These are phyloP conservation scores for Malthinus seriepunctatus DNA, from an alignment of 2,888 invertebrate genomes.

Conservation along the genomic window DNA sequence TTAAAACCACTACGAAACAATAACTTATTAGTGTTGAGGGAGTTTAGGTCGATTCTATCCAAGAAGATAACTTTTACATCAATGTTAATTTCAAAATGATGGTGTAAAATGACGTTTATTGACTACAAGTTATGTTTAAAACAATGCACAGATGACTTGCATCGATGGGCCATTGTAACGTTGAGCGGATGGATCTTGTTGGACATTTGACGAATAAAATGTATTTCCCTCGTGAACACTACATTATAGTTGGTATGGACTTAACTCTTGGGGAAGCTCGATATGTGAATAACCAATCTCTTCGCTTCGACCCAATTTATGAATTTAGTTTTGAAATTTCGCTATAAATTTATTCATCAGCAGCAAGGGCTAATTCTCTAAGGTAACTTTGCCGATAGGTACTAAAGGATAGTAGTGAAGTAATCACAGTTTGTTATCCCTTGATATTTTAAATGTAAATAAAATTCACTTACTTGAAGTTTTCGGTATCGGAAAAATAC, in stretches of 20 bases:
- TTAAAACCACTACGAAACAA: no score
- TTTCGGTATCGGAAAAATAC: no score
- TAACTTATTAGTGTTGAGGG: no score
- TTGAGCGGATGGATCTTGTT: neutral
- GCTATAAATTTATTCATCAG: slow-evolving; percentile 25
- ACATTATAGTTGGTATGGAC: slow-evolving; percentile 39
- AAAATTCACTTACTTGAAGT: neutral
- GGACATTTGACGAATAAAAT: slow-evolving; percentile 45
- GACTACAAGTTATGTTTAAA: slow-evolving; percentile 4
- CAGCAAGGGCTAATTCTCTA: slow-evolving; percentile 16
- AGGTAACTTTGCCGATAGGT: slow-evolving; percentile 12
- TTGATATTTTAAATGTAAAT: slow-evolving; percentile 7
- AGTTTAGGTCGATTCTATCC: no score
- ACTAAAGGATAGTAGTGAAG: slow-evolving; percentile 15
- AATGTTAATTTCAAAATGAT: neutral
- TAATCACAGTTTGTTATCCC: slow-evolving; percentile 14
- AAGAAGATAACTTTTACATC: neutral
- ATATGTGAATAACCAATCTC: slow-evolving; percentile 15
- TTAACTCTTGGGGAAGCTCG: slow-evolving; percentile 23
- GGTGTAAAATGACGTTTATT: neutral
- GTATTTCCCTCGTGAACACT: slow-evolving; percentile 45
- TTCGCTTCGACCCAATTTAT: slow-evolving; percentile 25
- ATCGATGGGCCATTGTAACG: neutral
- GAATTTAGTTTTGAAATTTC: slow-evolving; percentile 27
- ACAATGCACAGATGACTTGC: neutral